Base-by-base conservation (phyloP, 2,113 vertebrate genomes). In the Strigops habroptila region DNA sequence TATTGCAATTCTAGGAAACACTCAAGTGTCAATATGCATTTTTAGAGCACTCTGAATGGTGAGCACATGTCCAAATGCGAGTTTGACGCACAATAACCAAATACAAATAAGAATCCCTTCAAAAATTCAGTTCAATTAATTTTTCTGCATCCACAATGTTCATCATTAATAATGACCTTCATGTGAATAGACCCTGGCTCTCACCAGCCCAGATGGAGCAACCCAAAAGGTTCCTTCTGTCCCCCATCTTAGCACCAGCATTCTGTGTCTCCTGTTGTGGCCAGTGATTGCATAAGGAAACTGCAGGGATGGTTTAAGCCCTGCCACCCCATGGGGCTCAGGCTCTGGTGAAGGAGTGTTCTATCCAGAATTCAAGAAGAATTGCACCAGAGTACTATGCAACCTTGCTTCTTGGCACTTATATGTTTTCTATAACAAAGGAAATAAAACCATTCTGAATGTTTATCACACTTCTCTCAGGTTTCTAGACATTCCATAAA, bases 361-460 rank as follows among this genome's bases (percentile, higher is more conserved):
- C 48, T 55, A 10, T 2, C 12, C 4, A 3, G 15, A 53, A 59
- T 15, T 25, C 22, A 49, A 17, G 55, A 19, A 64, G 10, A 49
- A 25, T 35, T 0, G 8, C 4, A 8, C 52, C 5, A 7, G 1
- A 43, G 31, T 5, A 16, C 41, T 31, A 23, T 1, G 16, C 28
- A 48, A 12, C 69, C 31, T 48, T 6, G 1, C 59, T 33, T 55
- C 44, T 25, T 33, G 57, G 37, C 10, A 8, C 31, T 77, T 21
- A 3, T 0, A 10, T 35, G 8, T 49, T 91, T 63, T 33, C 70
- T 51, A 12, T 23, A 82, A 43, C 9, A 60, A 59, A 60, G 62
- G 65, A 62, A 74, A 74, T 62, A 37, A 73, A 80, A 12, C 37
- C 28, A 27, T 46, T 73, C 9, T 74, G 39, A 74, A 46, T 48